Base-by-base conservation (phyloP, 1,140 invertebrate genomes). In the Bemisia tabaci region DNA sequence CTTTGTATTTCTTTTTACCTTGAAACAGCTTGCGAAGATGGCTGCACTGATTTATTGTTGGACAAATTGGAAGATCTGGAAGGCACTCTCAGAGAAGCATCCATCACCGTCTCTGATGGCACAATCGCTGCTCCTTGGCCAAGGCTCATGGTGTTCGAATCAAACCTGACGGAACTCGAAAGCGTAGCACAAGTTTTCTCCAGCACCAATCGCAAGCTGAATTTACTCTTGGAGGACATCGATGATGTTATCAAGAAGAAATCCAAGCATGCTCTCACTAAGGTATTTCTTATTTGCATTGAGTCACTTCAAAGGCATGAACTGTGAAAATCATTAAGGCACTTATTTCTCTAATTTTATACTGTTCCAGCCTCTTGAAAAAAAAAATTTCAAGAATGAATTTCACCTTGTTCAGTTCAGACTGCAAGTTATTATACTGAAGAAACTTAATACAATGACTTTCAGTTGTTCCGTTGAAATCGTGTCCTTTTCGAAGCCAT, bases 41-140 rank as follows among this genome's bases (percentile, higher is more conserved):
- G 92, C 63, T 98, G 96, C 73, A 93, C 91, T 1, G 86, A 90
- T 66, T 80, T 89, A 0, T 79, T 98, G 2, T 81, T 98, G 64
- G 82, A 89, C 69, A 85, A 88, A 26, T 75, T 92, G 1, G 84
- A 88, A 67, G 62, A 79, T 0, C 77, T 91, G 65, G 81, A 83
- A 0, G 70, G 77, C 59, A 74, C 81, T 25, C 71, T 89, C 11
- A 75, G 76, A 0, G 73, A 75, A 5, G 79, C 79, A 11, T 79
- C 84, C 62, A 74, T 82, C 60, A 78, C 83, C 64, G 79, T 84
- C 72, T 76, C 83, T 12, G 79, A 84, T 22, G 85, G 82, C 22
- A 80, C 84, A n/a, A 84, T 88, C 68, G 87, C 89, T 1, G 84
- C 88, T 5, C 90, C 92, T 0, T 90, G 88, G 79, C 81, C 83